phyloP scores from a whole-genome alignment of 2,113 vertebrate species.

The Gallinago paraguaiae region DNA sequence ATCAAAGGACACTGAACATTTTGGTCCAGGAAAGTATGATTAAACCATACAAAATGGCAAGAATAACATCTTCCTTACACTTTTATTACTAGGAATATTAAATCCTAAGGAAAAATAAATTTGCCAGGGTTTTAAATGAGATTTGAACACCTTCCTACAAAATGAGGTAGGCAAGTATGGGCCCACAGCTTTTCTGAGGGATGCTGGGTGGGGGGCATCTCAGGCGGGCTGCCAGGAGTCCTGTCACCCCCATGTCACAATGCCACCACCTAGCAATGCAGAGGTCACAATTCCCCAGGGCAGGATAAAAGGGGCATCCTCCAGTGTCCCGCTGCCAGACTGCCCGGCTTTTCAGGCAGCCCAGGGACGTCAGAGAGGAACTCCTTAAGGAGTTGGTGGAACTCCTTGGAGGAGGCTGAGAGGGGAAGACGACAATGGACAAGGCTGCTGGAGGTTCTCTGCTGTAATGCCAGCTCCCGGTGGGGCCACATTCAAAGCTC shows the following conservation, averaged over 20 bases:
- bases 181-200: fast-evolving
- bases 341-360: not conserved
- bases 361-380: not conserved
- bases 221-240: no score
- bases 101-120: not conserved
- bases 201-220: no score
- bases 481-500: not conserved
- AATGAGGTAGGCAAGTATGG: not conserved
- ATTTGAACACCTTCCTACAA: not conserved
- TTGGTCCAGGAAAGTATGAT: not conserved
- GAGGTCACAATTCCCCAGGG: not conserved
- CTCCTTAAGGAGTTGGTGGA: not conserved
- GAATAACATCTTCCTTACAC: not conserved
- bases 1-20: not conserved
- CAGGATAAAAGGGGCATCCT: not conserved
- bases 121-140: not conserved
- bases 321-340: not conserved
- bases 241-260: not conserved
- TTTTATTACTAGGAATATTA: not conserved
- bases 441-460: not conserved
- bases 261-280: not conserved
- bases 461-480: not conserved
- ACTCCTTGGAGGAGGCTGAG: no score
- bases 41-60: not conserved
- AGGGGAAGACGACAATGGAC: not conserved